phyloP scores from a whole-genome alignment of 2,888 invertebrate species.

The Hemithea aestivaria region DNA sequence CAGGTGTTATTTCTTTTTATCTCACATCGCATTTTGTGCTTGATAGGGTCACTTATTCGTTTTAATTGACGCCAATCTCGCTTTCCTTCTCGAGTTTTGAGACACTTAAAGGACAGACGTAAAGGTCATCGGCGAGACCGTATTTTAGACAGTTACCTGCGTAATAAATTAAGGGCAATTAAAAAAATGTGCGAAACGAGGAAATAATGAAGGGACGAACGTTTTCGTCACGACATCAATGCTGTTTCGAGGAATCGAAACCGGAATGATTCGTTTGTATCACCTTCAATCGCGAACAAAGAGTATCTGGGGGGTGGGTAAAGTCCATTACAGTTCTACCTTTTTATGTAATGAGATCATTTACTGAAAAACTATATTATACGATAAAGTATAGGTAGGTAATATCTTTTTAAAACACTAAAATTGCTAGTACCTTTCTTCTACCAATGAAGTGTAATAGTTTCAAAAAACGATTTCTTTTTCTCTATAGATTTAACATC shows the following conservation, averaged over 20 bases:
- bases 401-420: no score
- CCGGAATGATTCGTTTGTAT: conserved; percentile 32
- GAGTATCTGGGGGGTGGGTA: no score
- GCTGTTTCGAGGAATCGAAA: conserved; percentile 31
- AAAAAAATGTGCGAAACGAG: conserved; percentile 29
- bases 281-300: conserved; percentile 7
- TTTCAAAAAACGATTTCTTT: no score
- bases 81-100: conserved; percentile 26
- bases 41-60: conserved; percentile 15
- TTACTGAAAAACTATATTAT: no score
- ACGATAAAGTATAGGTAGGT: no score
- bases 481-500: no score
- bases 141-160: conserved; percentile 24
- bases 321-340: no score
- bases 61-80: conserved; percentile 26
- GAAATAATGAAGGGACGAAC: conserved; percentile 31
- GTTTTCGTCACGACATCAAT: conserved; percentile 29
- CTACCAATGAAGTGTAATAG: no score
- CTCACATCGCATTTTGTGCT: conserved; percentile 2
- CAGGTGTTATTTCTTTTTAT: neutral
- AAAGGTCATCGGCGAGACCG: conserved; percentile 22
- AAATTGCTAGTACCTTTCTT: no score
- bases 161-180: conserved; percentile 22
- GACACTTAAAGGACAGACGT: conserved; percentile 25
- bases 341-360: no score